Percentiles rank a stretch among this genome's conserved stretches.
Conservation (phyloP, 2,797 vertebrate species). For the Myoxocephalus aenaeus region DNA sequence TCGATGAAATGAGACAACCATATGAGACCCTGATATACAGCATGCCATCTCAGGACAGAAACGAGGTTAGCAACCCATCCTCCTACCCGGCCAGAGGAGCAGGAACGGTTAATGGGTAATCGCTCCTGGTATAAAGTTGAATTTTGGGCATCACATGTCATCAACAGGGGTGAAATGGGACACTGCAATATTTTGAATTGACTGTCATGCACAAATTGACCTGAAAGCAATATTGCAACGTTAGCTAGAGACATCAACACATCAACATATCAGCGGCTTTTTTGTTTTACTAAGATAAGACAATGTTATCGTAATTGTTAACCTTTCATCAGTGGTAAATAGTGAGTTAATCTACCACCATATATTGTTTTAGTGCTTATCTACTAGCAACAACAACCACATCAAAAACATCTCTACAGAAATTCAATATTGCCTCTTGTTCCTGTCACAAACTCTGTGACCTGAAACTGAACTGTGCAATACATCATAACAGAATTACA, state of each 20-base stretch:
- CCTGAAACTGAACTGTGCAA: neutral
- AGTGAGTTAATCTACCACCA: neutral
- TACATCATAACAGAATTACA: neutral
- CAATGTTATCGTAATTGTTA: neutral
- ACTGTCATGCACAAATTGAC: too few species aligned
- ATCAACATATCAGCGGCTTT: neutral
- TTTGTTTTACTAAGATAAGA: neutral
- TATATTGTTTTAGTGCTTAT: neutral
- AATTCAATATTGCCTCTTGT: neutral
- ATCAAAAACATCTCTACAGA: neutral
- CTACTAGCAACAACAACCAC: neutral
- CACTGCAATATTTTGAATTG: too few species aligned
- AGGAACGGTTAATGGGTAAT: too few species aligned
- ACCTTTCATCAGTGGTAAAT: neutral
- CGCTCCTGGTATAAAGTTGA: too few species aligned
- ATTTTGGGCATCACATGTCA: too few species aligned
- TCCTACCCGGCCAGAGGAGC: too few species aligned
- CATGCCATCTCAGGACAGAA: too few species aligned
- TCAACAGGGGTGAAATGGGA: too few species aligned
- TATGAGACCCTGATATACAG: too few species aligned
- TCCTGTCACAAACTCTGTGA: neutral
- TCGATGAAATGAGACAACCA: too few species aligned
- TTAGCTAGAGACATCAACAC: neutral
- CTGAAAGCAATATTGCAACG: neutral
- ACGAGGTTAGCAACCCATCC: too few species aligned